These are phyloP conservation scores for Glomeris marginata DNA, from an alignment of 2,888 invertebrate species.

Conservation along the genomic window DNA sequence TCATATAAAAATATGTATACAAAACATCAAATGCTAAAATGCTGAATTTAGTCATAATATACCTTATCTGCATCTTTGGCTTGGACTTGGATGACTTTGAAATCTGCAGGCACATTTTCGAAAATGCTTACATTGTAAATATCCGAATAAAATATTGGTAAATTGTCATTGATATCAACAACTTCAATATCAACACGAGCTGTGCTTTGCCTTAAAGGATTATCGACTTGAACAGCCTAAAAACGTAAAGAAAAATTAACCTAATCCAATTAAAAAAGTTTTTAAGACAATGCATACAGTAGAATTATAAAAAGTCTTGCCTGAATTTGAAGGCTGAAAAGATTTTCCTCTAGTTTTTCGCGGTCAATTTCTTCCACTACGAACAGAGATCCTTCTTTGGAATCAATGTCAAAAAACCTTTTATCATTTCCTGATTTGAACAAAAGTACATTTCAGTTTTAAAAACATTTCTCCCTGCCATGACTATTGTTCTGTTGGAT, in stretches of 20 bases:
- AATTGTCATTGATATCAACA: slow-evolving; percentile 64
- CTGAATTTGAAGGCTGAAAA: slow-evolving; percentile 38
- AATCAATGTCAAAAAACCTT: slow-evolving; percentile 55
- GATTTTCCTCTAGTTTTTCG: slow-evolving; percentile 37
- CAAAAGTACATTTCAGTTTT: neutral
- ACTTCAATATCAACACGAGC: slow-evolving; percentile 59
- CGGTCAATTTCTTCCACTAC: slow-evolving; percentile 66
- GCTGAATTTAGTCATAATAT: slow-evolving; percentile 5
- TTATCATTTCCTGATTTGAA: slow-evolving; percentile 46
- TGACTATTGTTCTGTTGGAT: neutral
- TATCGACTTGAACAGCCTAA: slow-evolving; percentile 47
- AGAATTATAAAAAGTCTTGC: slow-evolving; percentile 11
- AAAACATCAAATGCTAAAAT: slow-evolving; percentile 8
- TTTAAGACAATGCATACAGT: neutral
- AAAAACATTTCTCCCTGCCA: neutral
- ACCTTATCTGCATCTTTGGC: slow-evolving; percentile 62
- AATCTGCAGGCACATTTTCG: slow-evolving; percentile 74
- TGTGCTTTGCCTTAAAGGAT: slow-evolving; percentile 54
- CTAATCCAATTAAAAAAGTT: neutral
- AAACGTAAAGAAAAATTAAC: neutral
- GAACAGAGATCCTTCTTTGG: slow-evolving; percentile 56
- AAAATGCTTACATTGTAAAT: slow-evolving; percentile 84
- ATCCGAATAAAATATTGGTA: slow-evolving; percentile 75
- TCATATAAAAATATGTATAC: slow-evolving; percentile 1
- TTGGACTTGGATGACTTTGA: slow-evolving; percentile 52